Base-by-base conservation (phyloP, 2,797 vertebrate species). In the Scolopax bukidnonensis region DNA sequence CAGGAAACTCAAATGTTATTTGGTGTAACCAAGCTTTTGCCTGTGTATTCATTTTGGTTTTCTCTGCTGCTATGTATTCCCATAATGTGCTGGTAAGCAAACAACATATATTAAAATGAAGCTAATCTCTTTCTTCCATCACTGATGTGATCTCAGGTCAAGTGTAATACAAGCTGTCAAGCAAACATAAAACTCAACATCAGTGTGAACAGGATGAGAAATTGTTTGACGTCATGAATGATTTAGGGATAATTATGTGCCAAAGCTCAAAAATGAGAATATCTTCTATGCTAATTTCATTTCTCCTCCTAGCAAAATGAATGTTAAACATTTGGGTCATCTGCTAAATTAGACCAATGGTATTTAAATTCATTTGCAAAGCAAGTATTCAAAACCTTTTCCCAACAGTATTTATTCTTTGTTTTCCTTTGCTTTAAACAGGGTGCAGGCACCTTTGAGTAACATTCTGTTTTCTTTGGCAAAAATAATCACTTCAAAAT, bases 171-270 rank as follows among this genome's bases (percentile, higher is more conserved):
- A 91, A 64, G 69, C 83, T 94, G 53, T 77, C 59, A 82, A 93
- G 88, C 59, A 64, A 92, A 91, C 51, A 54, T 47, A 54, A 81
- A 81, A 51, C 14, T 59, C 70, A 87, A 20, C 9, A n/a, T 63
- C 36, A 70, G 3, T 43, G 41, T 88, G 87, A 93, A 67, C 65
- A 84, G 40, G 53, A 74, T 59, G 79, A 73, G 43, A 74, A 92
- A 67, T 47, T 68, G 18, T 85, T 90, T 87, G 45, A 56, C 27
- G n/a, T 86, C 80, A 51, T 50, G 32, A 59, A 75, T 75, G 14
- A 68, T 88, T 95, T 94, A 95, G 57, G 85, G 63, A 78, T 54
- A 94, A 77, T 65, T 95, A 86, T 70, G 65, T 96, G 56, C 87
- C 88, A 96, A 87, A 96, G n/a, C 27, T 75, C 63, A 71, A 65